Evolutionary conservation across 2,888 invertebrate species (phyloP), one percentile per base, ranked within the genome.

Genomic region (Entomobrya proxima): DNA sequence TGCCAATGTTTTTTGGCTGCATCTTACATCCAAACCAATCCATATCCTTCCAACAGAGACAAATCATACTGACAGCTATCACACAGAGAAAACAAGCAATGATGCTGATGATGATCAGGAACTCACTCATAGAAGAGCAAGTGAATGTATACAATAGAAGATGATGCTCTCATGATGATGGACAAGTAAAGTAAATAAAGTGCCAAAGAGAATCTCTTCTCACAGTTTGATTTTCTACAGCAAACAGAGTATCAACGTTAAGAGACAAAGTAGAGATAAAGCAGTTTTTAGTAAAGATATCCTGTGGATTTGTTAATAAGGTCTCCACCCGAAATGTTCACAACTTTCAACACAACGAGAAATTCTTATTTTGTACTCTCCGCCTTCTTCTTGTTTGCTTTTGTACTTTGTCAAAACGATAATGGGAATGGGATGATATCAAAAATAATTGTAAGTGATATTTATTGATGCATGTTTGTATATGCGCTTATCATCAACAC

Each of bases 51-150:
- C 74, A 74, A 32, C 58, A 79, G 44, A 35, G 58, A 58, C 72
- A 72, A 82, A 50, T 27, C 61, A 82, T 47, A 61, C 15, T 75
- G 81, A 82, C 81, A 82, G 81, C 81, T 75, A 74, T 82, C 74
- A 74, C 74, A 74, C 74, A 69, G 72, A 81, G 81, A 79, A 79
- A 69, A 72, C 72, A 55, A 72, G 30, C 47, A 47, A 18, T 32
- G 74, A 74, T 52, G 74, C 11, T n/a, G 69, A 40, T 35, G 27
- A 30, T 47, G 47, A 74, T 52, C n/a, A n/a, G 74, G 52, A 32
- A 52, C 50, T 50, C 18, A 52, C 32, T n/a, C n/a, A n/a, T n/a
- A n/a, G 40, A 44, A 18, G 35, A 64, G 64, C 69, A 69, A 47
- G 27, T 24, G 24, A 50, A 35, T 35, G 74, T 52, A 74, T 52